Percentiles rank a stretch among this genome's conserved stretches.
Conservation (phyloP, 2,888 invertebrate genomes). For the Cryptus armator region DNA sequence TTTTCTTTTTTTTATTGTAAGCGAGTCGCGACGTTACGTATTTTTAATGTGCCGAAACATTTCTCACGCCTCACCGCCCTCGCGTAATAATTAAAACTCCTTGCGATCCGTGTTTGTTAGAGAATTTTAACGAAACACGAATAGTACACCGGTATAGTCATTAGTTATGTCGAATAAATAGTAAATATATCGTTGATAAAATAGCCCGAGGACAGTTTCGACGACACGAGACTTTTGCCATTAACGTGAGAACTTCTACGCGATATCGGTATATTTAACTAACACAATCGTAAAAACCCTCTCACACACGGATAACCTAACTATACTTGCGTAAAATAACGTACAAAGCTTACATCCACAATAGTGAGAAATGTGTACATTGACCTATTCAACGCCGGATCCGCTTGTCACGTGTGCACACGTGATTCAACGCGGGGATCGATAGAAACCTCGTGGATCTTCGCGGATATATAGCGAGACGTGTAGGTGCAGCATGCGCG, state of each 20-base stretch:
- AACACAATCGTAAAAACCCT: not conserved
- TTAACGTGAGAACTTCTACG: conserved; percentile 57
- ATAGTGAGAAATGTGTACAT: conserved; percentile 75
- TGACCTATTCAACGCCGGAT: conserved; percentile 80
- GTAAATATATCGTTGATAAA: conserved; percentile 44
- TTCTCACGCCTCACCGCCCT: conserved; percentile 50
- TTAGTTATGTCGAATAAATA: conserved; percentile 60
- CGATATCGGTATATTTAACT: conserved; percentile 38
- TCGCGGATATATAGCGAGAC: conserved; percentile 58
- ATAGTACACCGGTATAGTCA: conserved; percentile 26
- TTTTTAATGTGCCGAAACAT: conserved; percentile 27
- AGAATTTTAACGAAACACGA: conserved; percentile 59
- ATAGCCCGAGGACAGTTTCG: conserved; percentile 49
- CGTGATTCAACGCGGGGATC: conserved; percentile 75
- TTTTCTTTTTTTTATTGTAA: conserved; percentile 2
- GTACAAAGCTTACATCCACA: conserved; percentile 57
- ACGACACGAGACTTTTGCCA: conserved; percentile 35
- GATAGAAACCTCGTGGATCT: conserved; percentile 74
- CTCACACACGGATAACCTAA: not conserved
- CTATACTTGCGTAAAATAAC: conserved; percentile 38
- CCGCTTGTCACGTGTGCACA: conserved; percentile 65
- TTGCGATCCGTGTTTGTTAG: conserved; percentile 23
- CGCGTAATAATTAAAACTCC: conserved; percentile 51
- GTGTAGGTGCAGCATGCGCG: conserved; percentile 60
- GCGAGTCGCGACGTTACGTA: not conserved